Conservation (phyloP, 2,888 invertebrate species). For the Gymnosoma rotundatum region DNA sequence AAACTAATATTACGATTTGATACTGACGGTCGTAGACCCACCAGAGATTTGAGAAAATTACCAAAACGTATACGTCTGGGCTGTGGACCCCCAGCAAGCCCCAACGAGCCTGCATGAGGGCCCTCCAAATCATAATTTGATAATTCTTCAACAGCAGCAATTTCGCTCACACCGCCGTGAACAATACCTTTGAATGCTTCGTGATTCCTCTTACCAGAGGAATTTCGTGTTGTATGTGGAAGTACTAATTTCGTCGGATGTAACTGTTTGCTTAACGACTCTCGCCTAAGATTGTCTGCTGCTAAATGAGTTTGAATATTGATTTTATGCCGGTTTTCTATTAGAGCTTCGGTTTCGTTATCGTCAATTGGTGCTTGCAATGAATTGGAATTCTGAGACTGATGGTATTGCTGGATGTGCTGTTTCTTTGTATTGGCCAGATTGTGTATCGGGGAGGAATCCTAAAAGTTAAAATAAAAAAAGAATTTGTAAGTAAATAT, state of each 20-base stretch:
- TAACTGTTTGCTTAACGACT: conserved; percentile 64
- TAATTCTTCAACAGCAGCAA: conserved; percentile 60
- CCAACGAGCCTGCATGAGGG: conserved; percentile 78
- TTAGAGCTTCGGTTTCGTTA: conserved; percentile 80
- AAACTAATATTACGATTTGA: conserved; percentile 34
- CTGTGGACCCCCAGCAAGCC: conserved; percentile 78
- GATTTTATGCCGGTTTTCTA: conserved; percentile 80
- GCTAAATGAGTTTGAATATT: conserved; percentile 77
- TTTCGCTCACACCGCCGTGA: conserved; percentile 58
- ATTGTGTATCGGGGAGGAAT: conserved; percentile 82
- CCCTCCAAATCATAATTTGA: conserved; percentile 74
- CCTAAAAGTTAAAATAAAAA: conserved; percentile 73
- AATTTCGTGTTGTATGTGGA: conserved; percentile 55
- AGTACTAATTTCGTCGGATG: conserved; percentile 71
- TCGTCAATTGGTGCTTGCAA: conserved; percentile 71
- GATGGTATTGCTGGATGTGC: conserved; percentile 76
- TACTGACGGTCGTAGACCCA: conserved; percentile 79
- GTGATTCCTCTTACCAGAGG: conserved; percentile 59
- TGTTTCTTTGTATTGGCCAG: conserved; percentile 82
- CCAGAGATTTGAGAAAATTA: conserved; percentile 81
- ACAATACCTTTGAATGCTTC: conserved; percentile 46
- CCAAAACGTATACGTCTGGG: conserved; percentile 81
- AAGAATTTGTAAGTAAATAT: background rate
- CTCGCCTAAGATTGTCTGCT: conserved; percentile 55
- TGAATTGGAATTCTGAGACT: conserved; percentile 70